Conservation (phyloP, 2,888 invertebrate genomes). For the Drosophila ustulata region DNA sequence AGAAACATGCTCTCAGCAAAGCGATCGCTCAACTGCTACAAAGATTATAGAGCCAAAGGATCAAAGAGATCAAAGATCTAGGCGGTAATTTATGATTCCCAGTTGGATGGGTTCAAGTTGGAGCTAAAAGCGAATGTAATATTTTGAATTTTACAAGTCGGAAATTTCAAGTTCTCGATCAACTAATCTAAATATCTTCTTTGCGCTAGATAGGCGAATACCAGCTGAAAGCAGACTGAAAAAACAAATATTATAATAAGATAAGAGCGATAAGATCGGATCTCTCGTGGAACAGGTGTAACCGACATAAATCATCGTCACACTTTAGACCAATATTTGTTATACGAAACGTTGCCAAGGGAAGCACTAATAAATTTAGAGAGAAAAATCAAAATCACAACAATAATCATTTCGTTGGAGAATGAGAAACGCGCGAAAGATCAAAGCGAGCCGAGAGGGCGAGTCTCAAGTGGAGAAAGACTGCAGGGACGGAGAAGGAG, state of each 20-base stretch:
- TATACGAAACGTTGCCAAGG: slow-evolving; percentile 17
- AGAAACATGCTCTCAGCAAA: slow-evolving; percentile 6
- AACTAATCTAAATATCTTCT: not conserved
- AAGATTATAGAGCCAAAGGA: slow-evolving; percentile 37
- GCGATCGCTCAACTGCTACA: slow-evolving; percentile 16
- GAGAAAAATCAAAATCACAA: slow-evolving; percentile 12
- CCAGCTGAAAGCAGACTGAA: not conserved
- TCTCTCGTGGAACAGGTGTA: slow-evolving; percentile 58
- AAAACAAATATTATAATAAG: slow-evolving; percentile 49
- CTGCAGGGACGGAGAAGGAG: slow-evolving; percentile 1
- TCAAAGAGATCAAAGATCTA: slow-evolving; percentile 16
- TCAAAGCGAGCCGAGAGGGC: slow-evolving; percentile 52
- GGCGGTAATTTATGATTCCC: slow-evolving; percentile 27
- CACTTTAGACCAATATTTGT: slow-evolving; percentile 59
- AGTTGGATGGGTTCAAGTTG: not conserved
- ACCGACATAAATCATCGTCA: slow-evolving; percentile 68
- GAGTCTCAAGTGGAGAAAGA: slow-evolving; percentile 54
- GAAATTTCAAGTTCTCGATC: slow-evolving; percentile 3
- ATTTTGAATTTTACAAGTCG: not conserved
- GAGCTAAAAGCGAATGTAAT: not conserved
- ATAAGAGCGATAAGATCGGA: slow-evolving; percentile 53
- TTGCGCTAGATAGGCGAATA: not conserved
- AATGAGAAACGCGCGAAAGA: slow-evolving; percentile 39
- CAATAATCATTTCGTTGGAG: not conserved
- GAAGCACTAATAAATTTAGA: slow-evolving; percentile 6